Evolutionary conservation across 2,888 invertebrate genomes (phyloP), one percentile per base, ranked within the genome.

Genomic region (Zhengitettix transpicula): DNA sequence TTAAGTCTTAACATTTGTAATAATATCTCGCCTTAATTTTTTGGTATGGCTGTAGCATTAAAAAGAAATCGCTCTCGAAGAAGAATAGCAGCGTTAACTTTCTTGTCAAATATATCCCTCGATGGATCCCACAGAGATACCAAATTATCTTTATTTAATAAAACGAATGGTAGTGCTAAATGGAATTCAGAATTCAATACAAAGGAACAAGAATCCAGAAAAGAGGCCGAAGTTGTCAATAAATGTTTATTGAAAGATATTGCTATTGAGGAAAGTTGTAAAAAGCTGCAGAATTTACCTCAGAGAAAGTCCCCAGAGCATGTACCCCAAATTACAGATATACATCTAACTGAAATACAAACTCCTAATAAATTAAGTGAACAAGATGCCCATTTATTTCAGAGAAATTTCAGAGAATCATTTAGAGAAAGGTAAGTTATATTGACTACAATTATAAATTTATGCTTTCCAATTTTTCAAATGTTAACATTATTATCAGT

Each of bases 61-160:
- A 64, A 62, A 55, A 75, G 77, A 68, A 76, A 76, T 69, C 83
- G 84, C 75, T 87, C 88, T 69, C 82, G 89, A 71, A 82, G 91
- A 75, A 83, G 92, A 74, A 81, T 93, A 68, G 92, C 94, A 71
- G 96, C 96, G 67, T 82, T 94, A 70, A 89, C 91, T 70, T 97
- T 96, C 78, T 80, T 97, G 67, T 87, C 93, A 59, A 96, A 95
- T 76, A 96, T 97, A 72, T 93, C 95, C 64, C 79, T 96, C 64
- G 94, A 95, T 78, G 95, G 95, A 66, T 87, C 86, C 67, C 85
- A 88, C 74, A 82, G 81, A 71, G 86, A 87, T 72, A 83, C 84
- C 62, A 82, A 79, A 73, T 72, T 83, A 69, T 59, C 60, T 41
- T 59, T 65, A 2, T 64, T 65, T 70, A 71, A 65, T 67, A 73